phyloP scores from a whole-genome alignment of 2,797 vertebrate genomes.

The Cebuella pygmaea region DNA sequence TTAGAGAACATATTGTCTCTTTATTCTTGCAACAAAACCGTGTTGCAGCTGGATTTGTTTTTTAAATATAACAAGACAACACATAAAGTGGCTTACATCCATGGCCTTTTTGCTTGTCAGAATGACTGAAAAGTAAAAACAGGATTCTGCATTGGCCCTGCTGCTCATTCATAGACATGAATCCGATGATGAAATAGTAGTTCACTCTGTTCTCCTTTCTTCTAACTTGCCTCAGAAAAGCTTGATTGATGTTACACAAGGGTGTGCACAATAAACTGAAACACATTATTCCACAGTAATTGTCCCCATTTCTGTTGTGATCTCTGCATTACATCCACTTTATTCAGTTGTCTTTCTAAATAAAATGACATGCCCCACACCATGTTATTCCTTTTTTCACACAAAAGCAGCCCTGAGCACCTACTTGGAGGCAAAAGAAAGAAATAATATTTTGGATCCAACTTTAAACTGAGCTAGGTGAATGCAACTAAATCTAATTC shows the following conservation, averaged over 20 bases:
- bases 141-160: background rate
- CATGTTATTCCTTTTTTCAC: background rate
- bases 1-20: background rate
- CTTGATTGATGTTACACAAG: background rate
- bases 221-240: conserved; percentile 29
- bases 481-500: background rate
- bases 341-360: conserved; percentile 9
- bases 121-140: conserved; percentile 9
- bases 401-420: background rate
- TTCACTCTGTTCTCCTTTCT: background rate
- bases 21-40: conserved; percentile 52
- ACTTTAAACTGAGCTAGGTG: background rate
- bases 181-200: background rate
- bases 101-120: background rate
- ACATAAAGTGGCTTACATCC: background rate
- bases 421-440: background rate
- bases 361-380: background rate
- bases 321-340: background rate
- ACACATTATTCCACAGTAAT: background rate
- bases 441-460: background rate
- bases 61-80: background rate
- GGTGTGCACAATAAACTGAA: background rate
- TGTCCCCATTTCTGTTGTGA: conserved; percentile 25
- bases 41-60: background rate
- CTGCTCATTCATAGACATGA: background rate